Base-by-base conservation (phyloP, 2,797 vertebrate species). In the Lacerta agilis region DNA sequence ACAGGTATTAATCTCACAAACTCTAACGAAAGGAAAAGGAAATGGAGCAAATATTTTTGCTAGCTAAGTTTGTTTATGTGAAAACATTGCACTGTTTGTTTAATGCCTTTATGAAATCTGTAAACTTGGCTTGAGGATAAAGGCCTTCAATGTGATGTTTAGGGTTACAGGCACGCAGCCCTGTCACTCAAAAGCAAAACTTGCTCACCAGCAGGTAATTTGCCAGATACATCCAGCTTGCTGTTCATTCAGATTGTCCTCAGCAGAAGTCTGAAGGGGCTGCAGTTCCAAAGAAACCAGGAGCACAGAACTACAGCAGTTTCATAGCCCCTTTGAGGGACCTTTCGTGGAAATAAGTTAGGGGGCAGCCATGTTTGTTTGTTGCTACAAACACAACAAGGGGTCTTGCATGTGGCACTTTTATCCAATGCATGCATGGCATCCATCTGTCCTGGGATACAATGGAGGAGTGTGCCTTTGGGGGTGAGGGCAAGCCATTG, bases 121-220 rank as follows among this genome's bases (percentile, higher is more conserved):
- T 97, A 97, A 97, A 97, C 96, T 96, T 96, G 96, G 96, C 97
- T 95, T 92, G 95, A 95, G 96, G 96, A 97, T 97, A 97, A 97
- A 97, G 95, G 95, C 90, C 79, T 89, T 86, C 83, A 38, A 71
- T 80, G 13, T 15, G 0, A 4, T 89, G 87, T 88, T 94, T 93
- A 88, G 90, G 89, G 89, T 94, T 91, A 87, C 58, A 81, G 89
- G 38, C 94, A 75, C n/a, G 13, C 72, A 82, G 2, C 86, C 41
- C 82, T 90, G 88, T 86, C 93, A 92, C 88, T 94, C 91, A 90
- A 79, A 79, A 55, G 8, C 29, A 1, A 8, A 72, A 72, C 38
- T 67, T 20, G 17, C 89, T 82, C 49, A 8, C 43, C 55, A 83
- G 76, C 92, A 95, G 90, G 89, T 93, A 79, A 64, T 89, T 41